phyloP scores from a whole-genome alignment of 1,140 invertebrate genomes.

The Calycopis cecrops region DNA sequence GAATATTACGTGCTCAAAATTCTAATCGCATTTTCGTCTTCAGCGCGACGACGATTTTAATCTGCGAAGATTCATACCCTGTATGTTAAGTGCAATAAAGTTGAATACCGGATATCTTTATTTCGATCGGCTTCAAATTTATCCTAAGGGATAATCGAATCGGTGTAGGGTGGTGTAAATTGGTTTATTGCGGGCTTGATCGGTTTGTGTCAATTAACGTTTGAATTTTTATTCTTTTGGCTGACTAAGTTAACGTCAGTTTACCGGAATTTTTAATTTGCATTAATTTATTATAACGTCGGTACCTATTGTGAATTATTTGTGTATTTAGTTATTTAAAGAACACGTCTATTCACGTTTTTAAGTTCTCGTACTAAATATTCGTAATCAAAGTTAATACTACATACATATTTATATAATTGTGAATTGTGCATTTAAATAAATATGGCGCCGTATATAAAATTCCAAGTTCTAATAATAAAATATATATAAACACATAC shows the following conservation, averaged over 20 bases:
- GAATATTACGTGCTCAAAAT: slow-evolving; percentile 35
- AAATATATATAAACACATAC: neutral
- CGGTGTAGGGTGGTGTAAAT: slow-evolving; percentile 34
- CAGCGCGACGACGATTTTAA: slow-evolving; percentile 20
- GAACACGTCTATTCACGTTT: too few relatives aligned
- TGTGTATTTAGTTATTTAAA: too few relatives aligned
- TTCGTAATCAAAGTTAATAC: too few relatives aligned
- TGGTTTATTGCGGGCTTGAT: slow-evolving; percentile 43
- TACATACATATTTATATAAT: too few relatives aligned
- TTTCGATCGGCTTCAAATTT: slow-evolving; percentile 12
- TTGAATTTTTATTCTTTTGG: slow-evolving; percentile 22
- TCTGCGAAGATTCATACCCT: slow-evolving; percentile 7
- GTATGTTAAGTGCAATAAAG: neutral
- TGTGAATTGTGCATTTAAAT: neutral
- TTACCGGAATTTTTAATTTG: neutral
- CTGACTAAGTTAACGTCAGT: slow-evolving; percentile 9
- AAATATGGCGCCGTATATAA: slow-evolving; percentile 5
- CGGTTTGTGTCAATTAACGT: slow-evolving; percentile 41
- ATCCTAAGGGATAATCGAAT: slow-evolving; percentile 40
- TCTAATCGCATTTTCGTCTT: slow-evolving; percentile 45
- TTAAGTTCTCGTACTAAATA: too few relatives aligned
- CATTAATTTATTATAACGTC: too few relatives aligned
- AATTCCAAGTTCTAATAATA: slow-evolving; percentile 12
- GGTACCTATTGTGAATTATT: too few relatives aligned
- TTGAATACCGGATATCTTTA: slow-evolving; percentile 14